Base-by-base conservation (phyloP, 1,140 invertebrate species). In the Heliconius hermathena region DNA sequence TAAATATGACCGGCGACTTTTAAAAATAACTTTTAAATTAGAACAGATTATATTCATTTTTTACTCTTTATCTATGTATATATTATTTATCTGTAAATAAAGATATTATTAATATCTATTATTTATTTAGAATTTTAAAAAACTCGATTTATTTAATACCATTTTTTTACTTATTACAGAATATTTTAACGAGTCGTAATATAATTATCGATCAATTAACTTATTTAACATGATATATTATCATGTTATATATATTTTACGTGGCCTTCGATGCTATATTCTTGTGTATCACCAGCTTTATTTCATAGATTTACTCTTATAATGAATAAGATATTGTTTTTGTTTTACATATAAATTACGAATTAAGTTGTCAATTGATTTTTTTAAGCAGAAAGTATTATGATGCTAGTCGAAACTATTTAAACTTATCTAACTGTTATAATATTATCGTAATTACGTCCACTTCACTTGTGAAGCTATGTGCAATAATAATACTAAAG, bases 331-430 rank as follows among this genome's bases (percentile, higher is more conserved):
- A 18, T 54, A 46, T 46, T 38, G 33, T 73, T 73, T 49, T 74
- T 20, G 29, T 54, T 74, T 36, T 16, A 33, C 20, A 57, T 57
- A 60, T 52, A 60, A 60, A 38, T 60, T 54, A 76, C 49, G 52
- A 76, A 73, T 36, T 75, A 75, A 52, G 54, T 81, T 81, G 80
- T 81, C 80, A 81, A 81, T 81, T 81, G 73, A 80, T 76, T 81
- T 85, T 74, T 80, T 84, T 83, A 87, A 87, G 85, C 83, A 84
- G 81, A 87, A 90, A 93, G 91, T 93, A 92, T 93, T 91, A 91
- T 90, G 91, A 93, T 93, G 86, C 91, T 93, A 93, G 91, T 93
- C 91, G 87, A 85, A n/a, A 79, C 84, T 86, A 83, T 82, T 87
- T 88, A 80, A 60, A 80, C 70, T 84, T 78, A 81, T 66, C 60